phyloP scores from a whole-genome alignment of 2,888 invertebrate species.

The Agriotes lineatus region DNA sequence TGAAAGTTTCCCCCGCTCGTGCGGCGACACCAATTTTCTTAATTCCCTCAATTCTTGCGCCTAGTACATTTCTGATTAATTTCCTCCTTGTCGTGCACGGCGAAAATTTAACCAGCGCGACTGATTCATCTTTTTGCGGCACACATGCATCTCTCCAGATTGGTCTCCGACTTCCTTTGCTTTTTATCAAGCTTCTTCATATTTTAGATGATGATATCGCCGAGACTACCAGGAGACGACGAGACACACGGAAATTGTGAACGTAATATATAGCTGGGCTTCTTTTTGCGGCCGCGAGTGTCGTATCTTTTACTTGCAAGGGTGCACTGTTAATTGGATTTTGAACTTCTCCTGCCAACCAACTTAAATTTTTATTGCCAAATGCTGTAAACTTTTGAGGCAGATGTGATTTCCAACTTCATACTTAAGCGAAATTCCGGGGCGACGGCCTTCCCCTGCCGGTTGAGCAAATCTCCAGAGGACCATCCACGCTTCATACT shows the following conservation, averaged over 20 bases:
- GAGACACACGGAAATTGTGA: slow-evolving; percentile 49
- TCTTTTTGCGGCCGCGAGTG: slow-evolving; percentile 22
- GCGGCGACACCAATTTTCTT: slow-evolving; percentile 41
- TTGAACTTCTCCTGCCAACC: slow-evolving; percentile 19
- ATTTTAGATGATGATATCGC: slow-evolving; percentile 43
- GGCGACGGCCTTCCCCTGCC: slow-evolving; percentile 16
- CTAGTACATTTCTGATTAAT: slow-evolving; percentile 45
- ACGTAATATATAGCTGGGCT: slow-evolving; percentile 39
- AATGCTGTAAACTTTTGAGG: slow-evolving; percentile 11
- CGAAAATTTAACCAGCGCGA: slow-evolving; percentile 33
- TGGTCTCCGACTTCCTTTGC: slow-evolving; percentile 43
- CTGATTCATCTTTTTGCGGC: slow-evolving; percentile 41
- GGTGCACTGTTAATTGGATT: slow-evolving; percentile 37
- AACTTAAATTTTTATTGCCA: slow-evolving; percentile 22
- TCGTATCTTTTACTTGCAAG: slow-evolving; percentile 35
- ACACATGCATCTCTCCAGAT: slow-evolving; percentile 42
- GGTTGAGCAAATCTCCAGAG: slow-evolving; percentile 26
- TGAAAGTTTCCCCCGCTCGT: slow-evolving; percentile 41
- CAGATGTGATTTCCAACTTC: slow-evolving; percentile 22
- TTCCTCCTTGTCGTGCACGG: slow-evolving; percentile 33
- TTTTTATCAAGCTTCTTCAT: slow-evolving; percentile 49
- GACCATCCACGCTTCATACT: slow-evolving; percentile 32
- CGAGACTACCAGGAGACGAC: slow-evolving; percentile 32
- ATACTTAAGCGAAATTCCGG: slow-evolving; percentile 25
- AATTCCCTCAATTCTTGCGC: slow-evolving; percentile 41